phyloP scores from a whole-genome alignment of 1,140 invertebrate species.

The Drosophila repleta region DNA sequence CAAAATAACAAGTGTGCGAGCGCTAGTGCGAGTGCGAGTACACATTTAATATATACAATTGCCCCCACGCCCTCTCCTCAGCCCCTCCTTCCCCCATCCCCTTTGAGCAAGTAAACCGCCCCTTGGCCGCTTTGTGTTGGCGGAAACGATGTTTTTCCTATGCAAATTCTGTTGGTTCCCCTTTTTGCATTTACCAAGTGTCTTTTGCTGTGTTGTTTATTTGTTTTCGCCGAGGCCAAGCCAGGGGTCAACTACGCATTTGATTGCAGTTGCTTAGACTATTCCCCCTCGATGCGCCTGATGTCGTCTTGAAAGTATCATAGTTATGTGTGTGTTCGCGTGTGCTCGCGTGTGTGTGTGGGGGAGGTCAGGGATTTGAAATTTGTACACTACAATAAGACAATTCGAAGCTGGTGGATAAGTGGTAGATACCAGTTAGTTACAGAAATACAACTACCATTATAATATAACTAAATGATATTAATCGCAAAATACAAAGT shows the following conservation, averaged over 20 bases:
- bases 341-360: slow-evolving; percentile 19
- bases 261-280: slow-evolving; percentile 44
- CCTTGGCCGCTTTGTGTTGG: slow-evolving; percentile 51
- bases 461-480: background rate
- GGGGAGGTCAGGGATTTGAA: slow-evolving; percentile 52
- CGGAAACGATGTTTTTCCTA: slow-evolving; percentile 59
- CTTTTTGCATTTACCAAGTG: slow-evolving; percentile 52
- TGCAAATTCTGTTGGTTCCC: slow-evolving; percentile 47
- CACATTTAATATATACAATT: slow-evolving; percentile 46
- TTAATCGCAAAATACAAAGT: background rate
- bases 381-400: slow-evolving; percentile 28
- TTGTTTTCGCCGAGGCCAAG: slow-evolving; percentile 49
- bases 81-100: background rate
- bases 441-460: background rate
- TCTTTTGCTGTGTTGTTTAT: slow-evolving; percentile 55
- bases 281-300: background rate
- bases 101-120: slow-evolving; percentile 11
- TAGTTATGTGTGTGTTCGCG: slow-evolving; percentile 25
- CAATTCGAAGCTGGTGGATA: slow-evolving; percentile 6
- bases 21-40: slow-evolving; percentile 27
- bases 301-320: slow-evolving; percentile 16
- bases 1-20: slow-evolving; percentile 22
- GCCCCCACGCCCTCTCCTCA: background rate
- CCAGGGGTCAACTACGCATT: slow-evolving; percentile 60
- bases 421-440: background rate